A percentile compares a stretch with the other conserved stretches of the same genome.
Conservation (phyloP, 2,888 invertebrate genomes). For the Lymantria dispar region DNA sequence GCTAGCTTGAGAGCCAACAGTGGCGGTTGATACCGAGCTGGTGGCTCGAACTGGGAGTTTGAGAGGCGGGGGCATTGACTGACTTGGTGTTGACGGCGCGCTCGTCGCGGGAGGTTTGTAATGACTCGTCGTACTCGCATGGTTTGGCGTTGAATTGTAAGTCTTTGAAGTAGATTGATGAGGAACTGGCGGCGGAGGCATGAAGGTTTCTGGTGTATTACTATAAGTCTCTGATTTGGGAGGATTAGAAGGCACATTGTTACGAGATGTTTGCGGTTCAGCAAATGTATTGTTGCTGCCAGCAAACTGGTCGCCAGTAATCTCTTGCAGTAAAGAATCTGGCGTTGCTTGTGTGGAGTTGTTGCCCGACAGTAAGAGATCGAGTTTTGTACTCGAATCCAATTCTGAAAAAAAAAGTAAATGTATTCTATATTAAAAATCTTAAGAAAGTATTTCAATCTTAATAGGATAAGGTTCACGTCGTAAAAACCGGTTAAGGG, state of each 20-base stretch:
- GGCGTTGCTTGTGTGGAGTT: constrained; percentile 38
- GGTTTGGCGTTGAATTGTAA: constrained; percentile 25
- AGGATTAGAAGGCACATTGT: constrained; percentile 24
- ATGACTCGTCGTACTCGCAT: constrained; percentile 1
- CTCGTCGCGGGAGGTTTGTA: constrained; percentile 18
- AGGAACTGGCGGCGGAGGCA: constrained; percentile 66
- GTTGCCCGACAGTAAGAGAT: constrained; percentile 49
- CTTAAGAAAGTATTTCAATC: not conserved
- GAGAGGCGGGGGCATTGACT: constrained; percentile 46
- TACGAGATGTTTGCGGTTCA: constrained; percentile 28
- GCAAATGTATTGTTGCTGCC: constrained; percentile 49
- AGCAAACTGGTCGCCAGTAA: constrained; percentile 51
- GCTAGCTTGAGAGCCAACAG: constrained; percentile 74
- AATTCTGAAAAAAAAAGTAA: constrained; percentile 49
- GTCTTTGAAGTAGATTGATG: constrained; percentile 48
- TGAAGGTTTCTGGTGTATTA: constrained; percentile 51
- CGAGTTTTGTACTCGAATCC: constrained; percentile 66
- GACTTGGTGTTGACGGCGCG: constrained; percentile 7
- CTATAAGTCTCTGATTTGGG: constrained; percentile 34
- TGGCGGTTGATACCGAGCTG: constrained; percentile 62
- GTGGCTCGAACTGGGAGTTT: constrained; percentile 56
- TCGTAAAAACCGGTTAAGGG: too few species aligned
- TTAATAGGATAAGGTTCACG: too few species aligned
- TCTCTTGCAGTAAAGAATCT: constrained; percentile 52
- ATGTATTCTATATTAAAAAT: not conserved